A percentile compares a stretch with the other conserved stretches of the same genome.
Conservation (phyloP, 2,888 invertebrate genomes). For the Platerodrilus igneus region DNA sequence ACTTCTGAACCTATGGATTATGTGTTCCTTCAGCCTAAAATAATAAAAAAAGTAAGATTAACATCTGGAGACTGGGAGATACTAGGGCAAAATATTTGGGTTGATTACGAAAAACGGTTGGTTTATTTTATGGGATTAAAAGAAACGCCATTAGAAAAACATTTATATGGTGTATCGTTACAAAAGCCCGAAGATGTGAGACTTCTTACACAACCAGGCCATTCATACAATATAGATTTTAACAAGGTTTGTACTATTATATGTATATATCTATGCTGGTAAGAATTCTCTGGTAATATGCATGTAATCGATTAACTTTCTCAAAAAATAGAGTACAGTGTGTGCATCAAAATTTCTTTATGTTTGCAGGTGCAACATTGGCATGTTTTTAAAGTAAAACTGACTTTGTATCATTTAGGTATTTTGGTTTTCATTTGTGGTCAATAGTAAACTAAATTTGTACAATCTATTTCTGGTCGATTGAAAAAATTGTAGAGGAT, state of each 20-base stretch:
- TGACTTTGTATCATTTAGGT: no score
- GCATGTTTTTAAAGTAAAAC: no score
- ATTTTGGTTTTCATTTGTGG: no score
- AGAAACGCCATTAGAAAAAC: conserved; percentile 89
- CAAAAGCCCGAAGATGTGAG: conserved; percentile 66
- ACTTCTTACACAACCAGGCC: conserved; percentile 76
- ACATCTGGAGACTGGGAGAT: conserved; percentile 95
- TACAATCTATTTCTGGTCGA: no score
- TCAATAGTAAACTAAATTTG: no score
- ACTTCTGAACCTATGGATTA: conserved; percentile 51
- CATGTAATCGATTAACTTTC: no score
- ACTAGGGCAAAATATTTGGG: conserved; percentile 79
- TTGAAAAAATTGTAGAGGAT: no score
- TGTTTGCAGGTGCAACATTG: no score
- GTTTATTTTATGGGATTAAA: conserved; percentile 89
- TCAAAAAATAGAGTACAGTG: no score
- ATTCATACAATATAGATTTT: conserved; percentile 78
- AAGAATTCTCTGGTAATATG: no score
- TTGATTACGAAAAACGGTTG: conserved; percentile 70
- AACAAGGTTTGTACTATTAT: conserved; percentile 70
- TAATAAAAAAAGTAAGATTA: conserved; percentile 67
- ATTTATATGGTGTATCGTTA: conserved; percentile 80
- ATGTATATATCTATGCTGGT: no score
- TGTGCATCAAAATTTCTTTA: no score
- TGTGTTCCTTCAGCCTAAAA: conserved; percentile 55